Evolutionary conservation across 2,888 invertebrate genomes (phyloP).

Genomic region (Gandaritis pyraliata): DNA sequence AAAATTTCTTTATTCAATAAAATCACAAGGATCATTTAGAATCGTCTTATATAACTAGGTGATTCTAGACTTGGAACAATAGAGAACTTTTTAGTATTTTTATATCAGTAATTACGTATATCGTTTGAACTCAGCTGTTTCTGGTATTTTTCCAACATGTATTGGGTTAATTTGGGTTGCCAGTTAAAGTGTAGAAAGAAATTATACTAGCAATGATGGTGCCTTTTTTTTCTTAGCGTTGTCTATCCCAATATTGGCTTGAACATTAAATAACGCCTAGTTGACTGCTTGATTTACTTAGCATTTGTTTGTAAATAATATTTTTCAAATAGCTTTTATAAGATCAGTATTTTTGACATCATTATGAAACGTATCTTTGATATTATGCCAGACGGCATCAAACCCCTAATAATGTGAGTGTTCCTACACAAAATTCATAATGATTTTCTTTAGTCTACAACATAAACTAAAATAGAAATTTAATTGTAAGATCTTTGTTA

Average conservation of each 20-base stretch:
- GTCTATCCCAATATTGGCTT: slow-evolving; percentile 47
- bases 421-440: no score
- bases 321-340: background rate
- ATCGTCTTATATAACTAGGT: no score
- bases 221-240: slow-evolving; percentile 20
- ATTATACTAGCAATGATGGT: slow-evolving; percentile 1
- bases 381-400: no score
- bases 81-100: no score
- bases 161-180: background rate
- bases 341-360: background rate
- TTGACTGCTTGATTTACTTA: slow-evolving; percentile 54
- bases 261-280: slow-evolving; percentile 66
- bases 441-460: no score
- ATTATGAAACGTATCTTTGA: background rate
- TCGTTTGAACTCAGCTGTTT: background rate
- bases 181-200: background rate
- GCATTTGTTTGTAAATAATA: slow-evolving; percentile 31
- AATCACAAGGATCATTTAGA: no score
- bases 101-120: background rate
- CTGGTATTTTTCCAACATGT: background rate
- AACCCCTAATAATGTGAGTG: no score
- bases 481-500: no score
- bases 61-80: no score
- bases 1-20: no score
- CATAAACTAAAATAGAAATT: no score